Evolutionary conservation across 2,113 vertebrate species (phyloP), one percentile per base, ranked within the genome.

Genomic region (Silurus asotus): DNA sequence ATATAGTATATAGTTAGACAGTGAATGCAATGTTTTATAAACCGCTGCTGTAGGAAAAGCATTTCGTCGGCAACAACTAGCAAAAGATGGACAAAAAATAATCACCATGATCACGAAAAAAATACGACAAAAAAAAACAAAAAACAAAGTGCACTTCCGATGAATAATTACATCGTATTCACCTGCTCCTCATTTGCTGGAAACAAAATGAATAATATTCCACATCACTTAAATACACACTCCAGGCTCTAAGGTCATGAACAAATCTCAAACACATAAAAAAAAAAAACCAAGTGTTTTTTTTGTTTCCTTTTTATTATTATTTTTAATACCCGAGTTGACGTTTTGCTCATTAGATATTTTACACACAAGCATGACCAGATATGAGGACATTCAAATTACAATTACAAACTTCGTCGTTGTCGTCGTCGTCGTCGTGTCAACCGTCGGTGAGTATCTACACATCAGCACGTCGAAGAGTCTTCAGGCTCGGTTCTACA

Each of bases 361-460:
- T 93, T 92, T 94, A 94, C 92, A 93, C 92, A 95, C 92, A 86
- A 93, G 89, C 93, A 95, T 93, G 87, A 92, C 92, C 92, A 92
- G 86, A 93, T 92, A 93, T 92, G 91, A 90, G 92, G 92, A 93
- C 93, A 90, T 90, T 45, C 77, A 56, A 82, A 93, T 92, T 93
- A 95, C 94, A 92, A 93, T 91, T 67, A 80, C 85, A 85, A 67
- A 59, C 67, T 58, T 15, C 55, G 17, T 58, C n/a, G 19, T 87
- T 79, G 78, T 77, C 74, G 55, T 28, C 67, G 8, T 70, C 69
- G 48, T 51, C 70, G 87, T 84, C 87, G 90, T 58, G 53, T 49
- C 19, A 49, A 79, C 20, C 56, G 7, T 79, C 55, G 61, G 87
- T 51, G 75, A 61, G 61, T 80, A 80, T 80, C 74, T 53, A 80